Evolutionary conservation across 2,797 vertebrate genomes (phyloP).

Genomic region (Paguma larvata): DNA sequence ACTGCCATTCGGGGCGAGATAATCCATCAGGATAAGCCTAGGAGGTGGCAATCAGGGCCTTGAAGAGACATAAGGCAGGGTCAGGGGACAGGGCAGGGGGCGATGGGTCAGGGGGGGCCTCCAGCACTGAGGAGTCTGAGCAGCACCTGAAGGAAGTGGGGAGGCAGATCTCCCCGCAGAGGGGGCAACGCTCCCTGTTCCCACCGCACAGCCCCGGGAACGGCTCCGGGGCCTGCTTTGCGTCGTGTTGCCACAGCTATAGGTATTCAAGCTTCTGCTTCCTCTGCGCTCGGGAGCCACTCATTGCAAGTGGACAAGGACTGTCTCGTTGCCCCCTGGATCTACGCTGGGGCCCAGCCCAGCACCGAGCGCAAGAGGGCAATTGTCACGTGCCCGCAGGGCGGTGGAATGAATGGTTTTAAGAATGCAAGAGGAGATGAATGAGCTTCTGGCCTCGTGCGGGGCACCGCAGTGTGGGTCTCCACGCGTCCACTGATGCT

Average conservation of each 20-base stretch:
- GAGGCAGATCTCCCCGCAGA: not conserved
- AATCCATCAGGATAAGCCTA: fast-evolving
- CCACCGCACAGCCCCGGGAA: not conserved
- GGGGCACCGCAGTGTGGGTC: too few species aligned
- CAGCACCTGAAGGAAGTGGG: not conserved
- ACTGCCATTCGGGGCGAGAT: not conserved
- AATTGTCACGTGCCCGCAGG: too few species aligned
- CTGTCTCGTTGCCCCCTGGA: not conserved
- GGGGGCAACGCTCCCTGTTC: fast-evolving
- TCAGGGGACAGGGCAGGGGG: not conserved
- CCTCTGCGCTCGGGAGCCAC: not conserved
- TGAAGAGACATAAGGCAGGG: not conserved
- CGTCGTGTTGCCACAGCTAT: fast-evolving
- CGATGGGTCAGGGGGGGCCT: not conserved
- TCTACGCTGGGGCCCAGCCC: not conserved
- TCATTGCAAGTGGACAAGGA: not conserved
- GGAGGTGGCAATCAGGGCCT: not conserved
- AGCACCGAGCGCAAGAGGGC: not conserved
- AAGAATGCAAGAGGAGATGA: not conserved
- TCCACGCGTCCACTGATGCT: not conserved
- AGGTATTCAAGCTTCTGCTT: not conserved
- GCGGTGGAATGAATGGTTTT: not conserved
- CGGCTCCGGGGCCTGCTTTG: too few species aligned
- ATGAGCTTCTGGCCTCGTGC: not conserved
- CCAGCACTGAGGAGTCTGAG: not conserved